Conservation (phyloP, 2,888 invertebrate genomes). For the Meghimatium bilineatum region DNA sequence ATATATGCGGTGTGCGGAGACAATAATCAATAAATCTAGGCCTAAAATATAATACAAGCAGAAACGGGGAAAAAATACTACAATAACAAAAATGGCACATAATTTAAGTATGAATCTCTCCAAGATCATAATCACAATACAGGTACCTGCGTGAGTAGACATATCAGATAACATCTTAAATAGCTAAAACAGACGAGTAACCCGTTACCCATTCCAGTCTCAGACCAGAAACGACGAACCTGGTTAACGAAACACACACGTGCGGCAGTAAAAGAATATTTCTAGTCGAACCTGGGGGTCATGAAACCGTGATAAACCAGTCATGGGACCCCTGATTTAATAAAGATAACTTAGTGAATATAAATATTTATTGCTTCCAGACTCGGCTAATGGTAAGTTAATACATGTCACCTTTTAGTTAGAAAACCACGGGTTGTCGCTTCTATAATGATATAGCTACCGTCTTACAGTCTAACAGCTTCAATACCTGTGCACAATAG, state of each 20-base stretch:
- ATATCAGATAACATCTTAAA: background rate
- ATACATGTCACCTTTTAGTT: conserved; percentile 3
- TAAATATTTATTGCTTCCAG: conserved; percentile 20
- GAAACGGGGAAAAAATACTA: background rate
- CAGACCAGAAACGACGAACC: conserved; percentile 1
- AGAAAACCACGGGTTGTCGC: too few species aligned
- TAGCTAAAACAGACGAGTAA: background rate
- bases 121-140: background rate
- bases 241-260: conserved; percentile 15
- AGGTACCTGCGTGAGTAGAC: background rate
- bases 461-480: too few species aligned
- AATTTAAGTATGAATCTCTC: background rate
- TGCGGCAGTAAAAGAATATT: conserved; percentile 17
- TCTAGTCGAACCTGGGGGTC: conserved; percentile 15
- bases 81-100: background rate
- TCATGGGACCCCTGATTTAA: conserved; percentile 23
- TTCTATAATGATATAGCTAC: too few species aligned
- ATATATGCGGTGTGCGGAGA: too few species aligned
- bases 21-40: too few species aligned
- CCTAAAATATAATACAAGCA: too few species aligned
- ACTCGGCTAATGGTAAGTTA: conserved; percentile 18
- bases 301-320: conserved; percentile 30
- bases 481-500: too few species aligned
- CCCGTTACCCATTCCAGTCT: background rate
- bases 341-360: conserved; percentile 11